Conservation (phyloP, 1,140 invertebrate species). For the Hycleus cichorii region DNA sequence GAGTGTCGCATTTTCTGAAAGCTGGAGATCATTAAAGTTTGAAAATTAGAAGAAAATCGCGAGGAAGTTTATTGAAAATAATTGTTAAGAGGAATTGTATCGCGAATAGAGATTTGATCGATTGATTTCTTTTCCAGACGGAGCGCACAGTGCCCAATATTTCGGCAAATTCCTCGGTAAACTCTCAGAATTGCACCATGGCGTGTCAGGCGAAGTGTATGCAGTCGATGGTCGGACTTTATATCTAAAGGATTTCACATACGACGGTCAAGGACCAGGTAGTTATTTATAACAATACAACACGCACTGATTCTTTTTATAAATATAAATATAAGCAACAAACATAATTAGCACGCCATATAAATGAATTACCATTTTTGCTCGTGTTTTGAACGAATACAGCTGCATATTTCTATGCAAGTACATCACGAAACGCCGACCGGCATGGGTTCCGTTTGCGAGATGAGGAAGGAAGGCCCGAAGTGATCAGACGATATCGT, state of each 20-base stretch:
- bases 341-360: not conserved
- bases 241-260: slow-evolving; percentile 79
- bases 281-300: slow-evolving; percentile 14
- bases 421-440: slow-evolving; percentile 53
- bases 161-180: slow-evolving; percentile 71
- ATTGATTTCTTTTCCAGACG: slow-evolving; percentile 22
- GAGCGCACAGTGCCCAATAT: slow-evolving; percentile 45
- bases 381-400: slow-evolving; percentile 10
- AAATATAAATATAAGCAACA: too few relatives aligned
- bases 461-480: slow-evolving; percentile 69
- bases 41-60: not conserved
- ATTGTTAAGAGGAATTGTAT: not conserved
- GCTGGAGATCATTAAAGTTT: not conserved
- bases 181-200: slow-evolving; percentile 71
- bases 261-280: slow-evolving; percentile 85
- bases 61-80: not conserved
- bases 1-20: not conserved
- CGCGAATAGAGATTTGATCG: too few relatives aligned
- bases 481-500: slow-evolving; percentile 65
- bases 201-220: slow-evolving; percentile 76
- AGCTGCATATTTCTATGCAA: slow-evolving; percentile 83
- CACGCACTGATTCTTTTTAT: too few relatives aligned
- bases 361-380: not conserved
- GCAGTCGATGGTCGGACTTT: slow-evolving; percentile 80
- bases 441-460: slow-evolving; percentile 65